phyloP scores from a whole-genome alignment of 64 coral and sea anemone genomes.

The Montipora efflorescens region DNA sequence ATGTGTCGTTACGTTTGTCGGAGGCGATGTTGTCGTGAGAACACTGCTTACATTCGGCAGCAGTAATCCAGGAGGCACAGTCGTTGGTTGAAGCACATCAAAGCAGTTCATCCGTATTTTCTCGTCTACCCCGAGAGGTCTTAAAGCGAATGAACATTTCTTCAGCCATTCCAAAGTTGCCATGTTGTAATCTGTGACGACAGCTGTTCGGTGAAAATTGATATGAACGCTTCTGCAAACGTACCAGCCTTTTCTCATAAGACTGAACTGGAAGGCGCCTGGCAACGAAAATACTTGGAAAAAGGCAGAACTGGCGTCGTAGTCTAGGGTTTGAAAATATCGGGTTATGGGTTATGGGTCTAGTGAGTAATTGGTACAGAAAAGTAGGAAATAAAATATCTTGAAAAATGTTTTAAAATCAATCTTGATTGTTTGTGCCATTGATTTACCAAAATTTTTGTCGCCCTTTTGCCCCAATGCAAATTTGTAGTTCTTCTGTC shows the following conservation, averaged over 20 bases:
- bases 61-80: neutral
- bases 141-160: constrained; percentile 85
- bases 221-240: constrained; percentile 71
- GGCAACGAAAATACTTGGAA: constrained; percentile 62
- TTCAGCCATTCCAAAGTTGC: constrained; percentile 37
- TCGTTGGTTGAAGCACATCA: neutral
- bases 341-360: neutral
- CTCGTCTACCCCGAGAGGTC: constrained; percentile 50
- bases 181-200: constrained; percentile 71
- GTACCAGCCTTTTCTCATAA: constrained; percentile 81
- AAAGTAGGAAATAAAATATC: no score
- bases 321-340: neutral
- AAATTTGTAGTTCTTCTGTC: constrained; percentile 75
- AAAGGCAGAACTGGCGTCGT: constrained; percentile 27
- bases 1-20: neutral
- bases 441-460: constrained; percentile 8
- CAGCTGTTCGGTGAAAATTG: constrained; percentile 23
- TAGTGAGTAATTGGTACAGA: no score
- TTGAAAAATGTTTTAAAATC: no score
- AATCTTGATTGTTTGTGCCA: neutral
- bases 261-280: constrained; percentile 78
- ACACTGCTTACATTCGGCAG: neutral
- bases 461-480: constrained; percentile 20
- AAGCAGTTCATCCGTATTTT: constrained; percentile 78
- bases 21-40: neutral